Conservation (phyloP, 2,888 invertebrate genomes). For the Orchestes rusci region DNA sequence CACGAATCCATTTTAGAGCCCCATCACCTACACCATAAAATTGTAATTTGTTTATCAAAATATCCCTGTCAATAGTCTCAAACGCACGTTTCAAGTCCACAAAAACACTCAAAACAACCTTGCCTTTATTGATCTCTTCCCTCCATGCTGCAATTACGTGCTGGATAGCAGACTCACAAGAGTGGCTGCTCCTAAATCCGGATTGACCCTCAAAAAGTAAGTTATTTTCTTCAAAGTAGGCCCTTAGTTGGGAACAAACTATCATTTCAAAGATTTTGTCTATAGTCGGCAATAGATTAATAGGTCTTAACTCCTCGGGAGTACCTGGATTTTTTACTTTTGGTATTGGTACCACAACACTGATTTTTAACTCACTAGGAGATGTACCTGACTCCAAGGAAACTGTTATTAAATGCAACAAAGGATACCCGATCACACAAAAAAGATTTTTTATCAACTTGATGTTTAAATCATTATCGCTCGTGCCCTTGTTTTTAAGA, state of each 20-base stretch:
- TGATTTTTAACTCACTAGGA: conserved; percentile 2
- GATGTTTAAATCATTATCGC: conserved; percentile 1
- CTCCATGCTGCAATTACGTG: too few species aligned
- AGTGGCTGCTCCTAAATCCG: too few species aligned
- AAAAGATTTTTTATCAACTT: background rate
- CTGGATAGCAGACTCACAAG: too few species aligned
- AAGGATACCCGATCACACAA: background rate
- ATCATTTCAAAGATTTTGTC: conserved; percentile 2
- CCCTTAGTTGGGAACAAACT: conserved; percentile 5
- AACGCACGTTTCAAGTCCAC: too few species aligned
- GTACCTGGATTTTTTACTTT: background rate
- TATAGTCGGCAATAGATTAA: conserved; percentile 1
- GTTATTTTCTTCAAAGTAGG: conserved; percentile 9
- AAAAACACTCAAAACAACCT: too few species aligned
- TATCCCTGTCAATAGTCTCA: too few species aligned
- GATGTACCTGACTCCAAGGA: background rate
- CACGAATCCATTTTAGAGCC: too few species aligned
- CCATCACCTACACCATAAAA: too few species aligned
- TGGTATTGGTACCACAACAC: conserved; percentile 3
- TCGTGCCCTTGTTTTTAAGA: conserved; percentile 1
- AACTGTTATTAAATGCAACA: background rate
- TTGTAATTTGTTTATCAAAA: too few species aligned
- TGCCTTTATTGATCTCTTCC: too few species aligned
- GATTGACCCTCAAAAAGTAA: too few species aligned
- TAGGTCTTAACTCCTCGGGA: conserved; percentile 1